A percentile compares a stretch with the other conserved stretches of the same genome.
phyloP scores from a whole-genome alignment of 2,797 vertebrate species.

The Atherinosoma microstoma region DNA sequence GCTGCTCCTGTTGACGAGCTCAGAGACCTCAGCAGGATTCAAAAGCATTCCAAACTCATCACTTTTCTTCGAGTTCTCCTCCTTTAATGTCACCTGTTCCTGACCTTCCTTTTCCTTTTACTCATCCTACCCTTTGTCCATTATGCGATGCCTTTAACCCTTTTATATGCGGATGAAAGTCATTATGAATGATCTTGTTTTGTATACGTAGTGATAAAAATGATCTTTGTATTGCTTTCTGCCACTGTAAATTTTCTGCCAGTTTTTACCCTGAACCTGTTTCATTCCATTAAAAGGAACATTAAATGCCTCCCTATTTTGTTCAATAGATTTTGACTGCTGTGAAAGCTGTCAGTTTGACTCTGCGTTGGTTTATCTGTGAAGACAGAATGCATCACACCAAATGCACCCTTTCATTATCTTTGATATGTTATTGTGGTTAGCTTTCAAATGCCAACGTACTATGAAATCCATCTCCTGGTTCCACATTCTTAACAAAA shows the following conservation, averaged over 20 bases:
- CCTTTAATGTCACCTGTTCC: not conserved
- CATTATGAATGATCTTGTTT: too few species aligned
- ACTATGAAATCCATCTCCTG: too few species aligned
- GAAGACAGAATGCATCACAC: not conserved
- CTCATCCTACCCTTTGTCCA: not conserved
- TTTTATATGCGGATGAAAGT: not conserved
- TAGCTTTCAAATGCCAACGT: too few species aligned
- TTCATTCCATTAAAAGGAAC: too few species aligned
- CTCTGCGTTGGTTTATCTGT: not conserved
- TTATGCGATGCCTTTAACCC: not conserved
- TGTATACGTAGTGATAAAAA: too few species aligned
- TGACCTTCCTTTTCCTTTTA: not conserved
- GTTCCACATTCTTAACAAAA: too few species aligned
- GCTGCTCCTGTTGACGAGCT: slow-evolving; percentile 14
- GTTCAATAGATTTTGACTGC: not conserved
- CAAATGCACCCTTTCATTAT: not conserved
- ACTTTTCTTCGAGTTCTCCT: slow-evolving; percentile 16
- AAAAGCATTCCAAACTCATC: slow-evolving; percentile 6
- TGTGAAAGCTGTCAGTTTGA: not conserved
- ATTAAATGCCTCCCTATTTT: not conserved
- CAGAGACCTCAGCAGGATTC: slow-evolving; percentile 28
- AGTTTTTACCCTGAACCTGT: too few species aligned
- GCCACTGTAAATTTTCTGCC: too few species aligned
- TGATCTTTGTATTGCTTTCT: too few species aligned
- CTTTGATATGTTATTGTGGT: not conserved